Conservation (phyloP, 2,888 invertebrate species). For the Diarsia rubi region DNA sequence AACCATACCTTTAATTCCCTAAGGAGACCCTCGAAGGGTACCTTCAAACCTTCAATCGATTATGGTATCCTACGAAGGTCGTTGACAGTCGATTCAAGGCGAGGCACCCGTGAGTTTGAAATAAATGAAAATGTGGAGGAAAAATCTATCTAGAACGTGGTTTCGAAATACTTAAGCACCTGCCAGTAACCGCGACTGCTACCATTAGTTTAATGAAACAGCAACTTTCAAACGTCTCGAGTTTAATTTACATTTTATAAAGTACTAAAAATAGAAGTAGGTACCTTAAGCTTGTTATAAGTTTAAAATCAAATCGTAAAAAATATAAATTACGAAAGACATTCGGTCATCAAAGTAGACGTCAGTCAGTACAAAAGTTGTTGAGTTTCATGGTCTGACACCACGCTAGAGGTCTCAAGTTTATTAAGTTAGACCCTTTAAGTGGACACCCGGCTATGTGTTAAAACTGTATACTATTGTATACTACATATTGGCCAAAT, state of each 20-base stretch:
- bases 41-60: conserved; percentile 38
- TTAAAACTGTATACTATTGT: too few species aligned
- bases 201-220: conserved; percentile 53
- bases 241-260: conserved; percentile 12
- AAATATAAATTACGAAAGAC: neutral
- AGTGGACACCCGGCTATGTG: too few species aligned
- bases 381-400: too few species aligned
- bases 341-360: neutral
- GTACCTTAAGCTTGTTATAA: neutral
- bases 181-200: conserved; percentile 19
- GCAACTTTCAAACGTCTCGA: conserved; percentile 37
- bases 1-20: conserved; percentile 35
- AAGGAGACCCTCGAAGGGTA: conserved; percentile 30
- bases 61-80: conserved; percentile 40
- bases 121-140: conserved; percentile 30
- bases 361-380: neutral
- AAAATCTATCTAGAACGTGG: conserved; percentile 39
- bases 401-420: too few species aligned
- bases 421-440: too few species aligned
- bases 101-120: conserved; percentile 21
- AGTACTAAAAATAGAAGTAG: neutral
- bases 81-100: conserved; percentile 35
- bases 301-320: neutral
- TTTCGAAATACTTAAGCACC: conserved; percentile 28
- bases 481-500: too few species aligned